Evolutionary conservation across 2,888 invertebrate genomes (phyloP).

Genomic region (Cephus pulcher): DNA sequence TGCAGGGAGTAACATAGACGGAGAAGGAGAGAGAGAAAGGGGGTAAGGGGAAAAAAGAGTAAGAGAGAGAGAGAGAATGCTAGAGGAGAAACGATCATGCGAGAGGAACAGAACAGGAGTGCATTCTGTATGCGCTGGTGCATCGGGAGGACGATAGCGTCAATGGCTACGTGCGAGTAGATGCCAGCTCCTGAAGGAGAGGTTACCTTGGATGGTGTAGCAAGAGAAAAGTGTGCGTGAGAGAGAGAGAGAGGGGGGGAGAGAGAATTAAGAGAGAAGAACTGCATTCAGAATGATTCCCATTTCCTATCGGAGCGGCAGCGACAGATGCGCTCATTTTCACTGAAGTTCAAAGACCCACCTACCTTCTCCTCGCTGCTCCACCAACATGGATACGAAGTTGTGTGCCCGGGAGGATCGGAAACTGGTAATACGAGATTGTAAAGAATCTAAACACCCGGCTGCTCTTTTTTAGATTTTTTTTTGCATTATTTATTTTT

Average conservation of each 20-base stretch:
- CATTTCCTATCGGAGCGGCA: conserved; percentile 30
- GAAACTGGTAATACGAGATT: conserved; percentile 14
- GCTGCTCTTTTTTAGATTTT: conserved; percentile 5
- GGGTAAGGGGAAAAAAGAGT: background rate
- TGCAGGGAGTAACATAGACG: background rate
- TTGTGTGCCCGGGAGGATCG: background rate
- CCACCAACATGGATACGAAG: background rate
- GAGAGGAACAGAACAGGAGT: conserved; percentile 10
- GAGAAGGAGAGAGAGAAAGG: background rate
- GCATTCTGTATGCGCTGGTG: background rate
- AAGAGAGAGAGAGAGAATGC: background rate
- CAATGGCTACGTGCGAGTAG: background rate
- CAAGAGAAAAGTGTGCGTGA: background rate
- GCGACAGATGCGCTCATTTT: conserved; percentile 39
- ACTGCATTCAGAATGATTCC: conserved; percentile 15
- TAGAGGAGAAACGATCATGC: conserved; percentile 1
- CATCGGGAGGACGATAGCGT: background rate
- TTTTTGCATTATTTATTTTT: background rate
- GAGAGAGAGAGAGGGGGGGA: conserved; percentile 6
- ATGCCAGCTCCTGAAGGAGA: background rate
- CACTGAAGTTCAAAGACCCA: conserved; percentile 39
- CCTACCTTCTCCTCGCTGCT: conserved; percentile 11
- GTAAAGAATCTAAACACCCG: conserved; percentile 15
- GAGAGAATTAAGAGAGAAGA: background rate
- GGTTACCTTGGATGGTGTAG: background rate